Percentiles rank a stretch among this genome's conserved stretches.
Conservation (phyloP, 2,113 vertebrate genomes). For the Rostratula benghalensis region DNA sequence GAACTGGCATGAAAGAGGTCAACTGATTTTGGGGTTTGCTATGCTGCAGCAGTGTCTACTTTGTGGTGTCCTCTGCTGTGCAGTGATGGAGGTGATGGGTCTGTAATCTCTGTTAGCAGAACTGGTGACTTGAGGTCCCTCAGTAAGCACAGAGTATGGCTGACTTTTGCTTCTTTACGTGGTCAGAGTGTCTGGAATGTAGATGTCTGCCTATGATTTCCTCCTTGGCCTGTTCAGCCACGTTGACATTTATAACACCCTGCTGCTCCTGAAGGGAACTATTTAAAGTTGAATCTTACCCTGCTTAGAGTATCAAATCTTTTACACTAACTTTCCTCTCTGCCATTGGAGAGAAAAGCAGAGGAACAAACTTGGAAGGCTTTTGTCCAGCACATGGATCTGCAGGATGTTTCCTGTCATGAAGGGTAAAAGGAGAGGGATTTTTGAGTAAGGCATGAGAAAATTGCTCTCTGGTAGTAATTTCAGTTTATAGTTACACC, state of each 20-base stretch:
- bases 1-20: neutral
- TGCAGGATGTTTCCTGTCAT: neutral
- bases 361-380: neutral
- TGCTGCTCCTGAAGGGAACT: neutral
- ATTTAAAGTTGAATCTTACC: neutral
- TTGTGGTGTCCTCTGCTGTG: neutral
- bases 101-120: neutral
- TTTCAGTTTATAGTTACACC: neutral
- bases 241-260: accelerated
- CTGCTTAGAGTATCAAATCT: neutral
- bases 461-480: neutral
- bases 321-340: neutral
- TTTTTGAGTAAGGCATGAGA: neutral
- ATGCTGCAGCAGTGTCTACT: neutral
- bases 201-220: neutral
- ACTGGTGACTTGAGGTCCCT: neutral
- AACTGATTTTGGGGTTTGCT: neutral
- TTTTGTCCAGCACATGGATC: neutral
- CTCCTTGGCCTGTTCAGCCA: neutral
- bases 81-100: neutral
- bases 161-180: neutral
- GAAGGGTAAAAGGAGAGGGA: neutral
- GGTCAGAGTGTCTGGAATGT: neutral
- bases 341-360: neutral
- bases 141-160: accelerated